phyloP scores from a whole-genome alignment of 2,113 vertebrate genomes.

The Nettapus auritus region DNA sequence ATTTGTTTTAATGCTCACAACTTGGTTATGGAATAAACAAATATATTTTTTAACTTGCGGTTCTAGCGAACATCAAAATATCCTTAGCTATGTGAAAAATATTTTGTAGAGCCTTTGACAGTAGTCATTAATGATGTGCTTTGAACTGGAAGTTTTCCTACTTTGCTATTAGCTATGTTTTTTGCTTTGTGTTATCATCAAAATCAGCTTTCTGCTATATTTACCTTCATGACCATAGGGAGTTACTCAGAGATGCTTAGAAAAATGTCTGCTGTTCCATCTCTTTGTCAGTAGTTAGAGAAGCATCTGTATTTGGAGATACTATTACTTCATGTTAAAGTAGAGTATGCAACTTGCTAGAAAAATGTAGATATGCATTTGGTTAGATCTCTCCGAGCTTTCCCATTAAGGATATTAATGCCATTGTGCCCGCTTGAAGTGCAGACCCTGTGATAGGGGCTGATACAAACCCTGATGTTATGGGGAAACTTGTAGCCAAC shows the following conservation, averaged over 20 bases:
- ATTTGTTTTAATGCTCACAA: background rate
- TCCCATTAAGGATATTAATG: background rate
- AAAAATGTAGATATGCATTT: background rate
- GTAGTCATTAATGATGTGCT: constrained; percentile 52
- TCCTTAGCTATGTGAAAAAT: constrained; percentile 13
- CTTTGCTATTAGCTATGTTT: constrained; percentile 59
- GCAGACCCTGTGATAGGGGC: background rate
- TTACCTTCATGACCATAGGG: constrained; percentile 28
- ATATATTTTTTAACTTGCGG: background rate
- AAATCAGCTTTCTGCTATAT: constrained; percentile 45
- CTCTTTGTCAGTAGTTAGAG: background rate
- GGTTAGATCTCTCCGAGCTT: background rate
- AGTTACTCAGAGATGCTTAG: constrained; percentile 26
- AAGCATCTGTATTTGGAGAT: background rate
- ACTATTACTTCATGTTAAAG: background rate
- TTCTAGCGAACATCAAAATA: constrained; percentile 17
- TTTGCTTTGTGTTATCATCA: constrained; percentile 45
- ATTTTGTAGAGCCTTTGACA: constrained; percentile 51
- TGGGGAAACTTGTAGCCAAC: background rate
- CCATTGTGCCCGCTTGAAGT: background rate
- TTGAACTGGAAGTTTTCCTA: constrained; percentile 57
- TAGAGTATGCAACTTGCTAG: background rate
- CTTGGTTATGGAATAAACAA: constrained; percentile 40
- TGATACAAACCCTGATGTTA: background rate
- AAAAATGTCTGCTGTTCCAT: background rate